Percentiles rank a stretch among this genome's conserved stretches.
Evolutionary conservation across 2,888 invertebrate genomes (phyloP).

Genomic region (Aquatica leii): DNA sequence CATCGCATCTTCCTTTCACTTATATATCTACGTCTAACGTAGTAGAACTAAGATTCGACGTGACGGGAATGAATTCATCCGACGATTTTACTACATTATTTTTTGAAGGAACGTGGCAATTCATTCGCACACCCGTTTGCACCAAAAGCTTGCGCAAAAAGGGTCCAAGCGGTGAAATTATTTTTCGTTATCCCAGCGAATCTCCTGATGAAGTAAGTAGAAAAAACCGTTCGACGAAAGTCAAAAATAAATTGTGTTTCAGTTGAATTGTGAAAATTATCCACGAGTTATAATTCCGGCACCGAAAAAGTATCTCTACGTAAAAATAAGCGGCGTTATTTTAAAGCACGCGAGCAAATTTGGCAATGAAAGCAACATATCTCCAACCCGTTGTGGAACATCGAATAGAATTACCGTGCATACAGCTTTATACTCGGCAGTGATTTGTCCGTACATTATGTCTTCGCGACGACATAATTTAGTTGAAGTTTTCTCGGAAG

Average conservation of each 20-base stretch:
- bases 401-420: slow-evolving; percentile 82
- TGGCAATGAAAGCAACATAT: slow-evolving; percentile 65
- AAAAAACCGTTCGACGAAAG: too few relatives aligned
- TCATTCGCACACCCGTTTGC: slow-evolving; percentile 75
- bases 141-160: slow-evolving; percentile 73
- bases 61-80: slow-evolving; percentile 82
- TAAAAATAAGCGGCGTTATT: slow-evolving; percentile 75
- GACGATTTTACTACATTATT: slow-evolving; percentile 87
- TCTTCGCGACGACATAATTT: slow-evolving; percentile 67
- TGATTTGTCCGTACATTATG: slow-evolving; percentile 67
- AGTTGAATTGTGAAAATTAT: slow-evolving; percentile 82
- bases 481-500: slow-evolving; percentile 86
- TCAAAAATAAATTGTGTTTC: slow-evolving; percentile 50
- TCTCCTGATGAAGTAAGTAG: slow-evolving; percentile 52
- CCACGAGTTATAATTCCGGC: slow-evolving; percentile 84
- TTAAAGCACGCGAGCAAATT: slow-evolving; percentile 61
- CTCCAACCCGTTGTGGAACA: slow-evolving; percentile 72
- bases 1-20: slow-evolving; percentile 68
- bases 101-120: slow-evolving; percentile 86
- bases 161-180: slow-evolving; percentile 81
- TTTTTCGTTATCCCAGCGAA: slow-evolving; percentile 61
- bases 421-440: slow-evolving; percentile 67
- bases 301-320: slow-evolving; percentile 78
- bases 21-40: slow-evolving; percentile 79
- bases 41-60: slow-evolving; percentile 82